A percentile compares a stretch with the other conserved stretches of the same genome.
Evolutionary conservation across 2,113 vertebrate species (phyloP).

Genomic region (Ochotona curzoniae): DNA sequence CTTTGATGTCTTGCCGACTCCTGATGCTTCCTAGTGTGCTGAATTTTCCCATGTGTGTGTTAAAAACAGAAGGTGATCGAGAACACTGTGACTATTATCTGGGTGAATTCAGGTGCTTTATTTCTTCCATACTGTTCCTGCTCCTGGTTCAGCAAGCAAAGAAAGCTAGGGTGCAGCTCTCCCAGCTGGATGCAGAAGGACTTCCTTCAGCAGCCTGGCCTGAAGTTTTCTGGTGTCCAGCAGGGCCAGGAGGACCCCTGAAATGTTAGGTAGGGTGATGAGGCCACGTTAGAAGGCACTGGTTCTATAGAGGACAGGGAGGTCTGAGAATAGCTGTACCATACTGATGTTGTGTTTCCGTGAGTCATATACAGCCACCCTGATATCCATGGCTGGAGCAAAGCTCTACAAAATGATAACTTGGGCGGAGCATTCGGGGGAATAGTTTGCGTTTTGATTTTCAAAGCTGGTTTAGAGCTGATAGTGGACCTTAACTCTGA

Average conservation of each 20-base stretch:
- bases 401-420: neutral
- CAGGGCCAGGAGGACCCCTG: neutral
- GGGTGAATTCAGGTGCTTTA: neutral
- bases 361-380: neutral
- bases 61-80: neutral
- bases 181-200: no score
- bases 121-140: neutral
- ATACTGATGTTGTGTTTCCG: no score
- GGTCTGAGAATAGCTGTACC: neutral
- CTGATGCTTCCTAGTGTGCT: neutral
- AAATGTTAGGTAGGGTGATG: neutral
- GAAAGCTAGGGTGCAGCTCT: neutral
- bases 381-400: neutral
- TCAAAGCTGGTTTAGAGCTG: neutral
- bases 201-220: no score
- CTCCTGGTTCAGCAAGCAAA: neutral
- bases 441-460: constrained; percentile 10
- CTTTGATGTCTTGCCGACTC: neutral
- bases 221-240: no score
- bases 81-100: neutral
- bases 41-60: neutral
- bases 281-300: neutral
- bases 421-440: neutral
- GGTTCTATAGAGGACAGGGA: neutral
- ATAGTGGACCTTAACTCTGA: neutral